Conservation (phyloP, 2,888 invertebrate species). For the Tanaodytes sp. region DNA sequence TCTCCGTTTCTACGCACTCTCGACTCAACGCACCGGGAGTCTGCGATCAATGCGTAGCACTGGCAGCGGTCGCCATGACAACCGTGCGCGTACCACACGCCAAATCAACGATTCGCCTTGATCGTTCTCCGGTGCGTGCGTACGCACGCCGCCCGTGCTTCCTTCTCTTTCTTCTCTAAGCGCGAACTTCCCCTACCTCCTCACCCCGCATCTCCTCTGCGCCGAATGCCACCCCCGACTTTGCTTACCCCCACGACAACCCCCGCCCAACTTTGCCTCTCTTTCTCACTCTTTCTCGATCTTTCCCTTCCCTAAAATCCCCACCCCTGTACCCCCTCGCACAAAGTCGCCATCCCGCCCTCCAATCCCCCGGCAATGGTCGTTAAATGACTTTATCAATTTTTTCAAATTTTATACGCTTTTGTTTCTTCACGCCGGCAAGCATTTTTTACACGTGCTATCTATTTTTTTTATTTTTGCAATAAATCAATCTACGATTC, state of each 20-base stretch:
- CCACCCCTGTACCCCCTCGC: constrained; percentile 7
- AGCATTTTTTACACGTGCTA: too few species aligned
- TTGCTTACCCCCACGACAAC: constrained; percentile 1
- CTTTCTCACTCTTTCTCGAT: constrained; percentile 14
- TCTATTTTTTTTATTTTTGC: too few species aligned
- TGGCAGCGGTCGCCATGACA: constrained; percentile 70
- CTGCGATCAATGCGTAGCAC: constrained; percentile 73
- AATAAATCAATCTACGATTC: too few species aligned
- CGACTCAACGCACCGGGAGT: constrained; percentile 70
- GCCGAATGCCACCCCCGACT: constrained; percentile 5
- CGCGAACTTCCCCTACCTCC: constrained; percentile 15
- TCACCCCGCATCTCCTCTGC: constrained; percentile 13
- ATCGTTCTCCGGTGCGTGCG: constrained; percentile 63
- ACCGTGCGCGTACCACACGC: constrained; percentile 67
- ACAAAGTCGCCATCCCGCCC: background rate
- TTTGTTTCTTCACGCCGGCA: too few species aligned
- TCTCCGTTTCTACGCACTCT: constrained; percentile 59
- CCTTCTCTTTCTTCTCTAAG: constrained; percentile 27
- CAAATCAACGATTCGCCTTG: constrained; percentile 66
- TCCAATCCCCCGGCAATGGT: too few species aligned
- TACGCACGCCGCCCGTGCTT: constrained; percentile 38
- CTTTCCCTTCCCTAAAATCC: too few species aligned
- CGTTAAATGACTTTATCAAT: constrained; percentile 16
- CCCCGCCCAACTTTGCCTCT: background rate
- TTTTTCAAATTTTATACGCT: constrained; percentile 1